Evolutionary conservation across 2,113 vertebrate species (phyloP).

Genomic region (Aepyceros melampus): DNA sequence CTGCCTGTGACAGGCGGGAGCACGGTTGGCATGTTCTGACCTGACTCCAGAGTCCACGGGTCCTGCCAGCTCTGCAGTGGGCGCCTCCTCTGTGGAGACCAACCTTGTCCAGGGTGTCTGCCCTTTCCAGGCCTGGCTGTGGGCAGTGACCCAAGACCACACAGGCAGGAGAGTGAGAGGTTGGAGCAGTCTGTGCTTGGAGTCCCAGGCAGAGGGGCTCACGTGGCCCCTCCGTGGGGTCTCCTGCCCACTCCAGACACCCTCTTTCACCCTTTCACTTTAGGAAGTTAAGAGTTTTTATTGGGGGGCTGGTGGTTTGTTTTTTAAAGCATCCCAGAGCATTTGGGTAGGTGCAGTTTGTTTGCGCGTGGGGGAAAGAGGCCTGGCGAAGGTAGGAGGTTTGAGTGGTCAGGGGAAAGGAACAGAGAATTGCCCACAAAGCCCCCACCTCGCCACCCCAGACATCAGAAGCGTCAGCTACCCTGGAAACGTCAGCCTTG

Average conservation of each 20-base stretch:
- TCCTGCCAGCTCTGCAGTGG: background rate
- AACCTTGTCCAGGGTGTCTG: background rate
- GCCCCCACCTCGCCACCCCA: background rate
- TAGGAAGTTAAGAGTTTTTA: background rate
- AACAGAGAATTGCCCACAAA: background rate
- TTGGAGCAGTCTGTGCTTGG: accelerated
- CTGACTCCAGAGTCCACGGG: background rate
- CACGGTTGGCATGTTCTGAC: background rate
- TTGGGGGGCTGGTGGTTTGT: background rate
- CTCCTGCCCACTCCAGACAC: background rate
- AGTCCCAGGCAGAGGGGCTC: background rate
- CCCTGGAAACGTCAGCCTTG: background rate
- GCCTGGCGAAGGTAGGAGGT: background rate
- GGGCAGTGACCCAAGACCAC: background rate
- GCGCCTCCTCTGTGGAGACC: background rate
- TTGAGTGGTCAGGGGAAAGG: background rate
- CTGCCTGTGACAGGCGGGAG: background rate
- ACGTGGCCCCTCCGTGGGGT: background rate
- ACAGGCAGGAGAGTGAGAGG: background rate
- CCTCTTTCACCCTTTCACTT: background rate
- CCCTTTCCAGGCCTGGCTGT: background rate
- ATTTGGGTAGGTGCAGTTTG: background rate
- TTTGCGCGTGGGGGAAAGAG: background rate
- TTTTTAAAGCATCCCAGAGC: background rate
- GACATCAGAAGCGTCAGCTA: background rate